Evolutionary conservation across 2,888 invertebrate genomes (phyloP).

Genomic region (Entomobrya proxima): DNA sequence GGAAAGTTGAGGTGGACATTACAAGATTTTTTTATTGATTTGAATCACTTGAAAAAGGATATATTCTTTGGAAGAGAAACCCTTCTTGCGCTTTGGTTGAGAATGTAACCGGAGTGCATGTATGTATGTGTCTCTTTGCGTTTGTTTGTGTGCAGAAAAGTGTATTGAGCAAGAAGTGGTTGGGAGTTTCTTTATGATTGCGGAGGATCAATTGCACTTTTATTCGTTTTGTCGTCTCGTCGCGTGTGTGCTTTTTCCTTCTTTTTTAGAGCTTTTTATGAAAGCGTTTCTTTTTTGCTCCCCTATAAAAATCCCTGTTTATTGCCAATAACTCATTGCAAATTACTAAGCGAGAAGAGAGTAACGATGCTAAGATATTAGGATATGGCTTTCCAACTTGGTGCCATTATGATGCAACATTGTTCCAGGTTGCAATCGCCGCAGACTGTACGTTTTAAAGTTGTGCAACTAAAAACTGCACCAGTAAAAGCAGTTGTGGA

Average conservation of each 20-base stretch:
- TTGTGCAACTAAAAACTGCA: conserved; percentile 33
- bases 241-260: conserved; percentile 3
- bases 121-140: too few species aligned
- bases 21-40: conserved; percentile 35
- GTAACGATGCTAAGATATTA: background rate
- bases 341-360: conserved; percentile 9
- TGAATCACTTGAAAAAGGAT: conserved; percentile 33
- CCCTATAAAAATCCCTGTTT: conserved; percentile 25
- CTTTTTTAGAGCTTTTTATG: background rate
- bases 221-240: conserved; percentile 30
- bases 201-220: conserved; percentile 36
- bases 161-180: background rate
- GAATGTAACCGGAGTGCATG: background rate
- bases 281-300: background rate
- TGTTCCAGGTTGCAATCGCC: background rate
- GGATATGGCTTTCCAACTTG: background rate
- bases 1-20: conserved; percentile 20
- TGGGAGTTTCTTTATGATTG: conserved; percentile 24
- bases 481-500: background rate
- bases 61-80: background rate
- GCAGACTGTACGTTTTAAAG: too few species aligned
- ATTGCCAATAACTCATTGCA: conserved; percentile 47
- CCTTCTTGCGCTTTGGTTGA: background rate
- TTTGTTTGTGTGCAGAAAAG: background rate
- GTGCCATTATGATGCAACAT: conserved; percentile 1